phyloP scores from a whole-genome alignment of 2,113 vertebrate genomes.

The Ranitomeya variabilis region DNA sequence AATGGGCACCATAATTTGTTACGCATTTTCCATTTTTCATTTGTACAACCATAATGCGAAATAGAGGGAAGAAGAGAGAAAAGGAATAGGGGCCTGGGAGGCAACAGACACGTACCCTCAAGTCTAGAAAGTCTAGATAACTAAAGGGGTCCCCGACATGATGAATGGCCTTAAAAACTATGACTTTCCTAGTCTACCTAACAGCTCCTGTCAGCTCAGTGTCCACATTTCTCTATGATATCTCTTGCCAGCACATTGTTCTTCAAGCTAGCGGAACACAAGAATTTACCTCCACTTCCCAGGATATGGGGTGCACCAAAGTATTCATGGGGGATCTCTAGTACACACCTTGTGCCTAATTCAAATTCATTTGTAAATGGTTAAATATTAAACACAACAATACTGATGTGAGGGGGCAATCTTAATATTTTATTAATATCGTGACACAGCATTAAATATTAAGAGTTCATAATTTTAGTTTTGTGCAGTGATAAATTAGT shows the following conservation, averaged over 20 bases:
- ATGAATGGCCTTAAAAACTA: background rate
- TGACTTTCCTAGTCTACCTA: background rate
- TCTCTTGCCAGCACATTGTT: background rate
- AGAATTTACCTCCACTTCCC: background rate
- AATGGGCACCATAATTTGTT: no score
- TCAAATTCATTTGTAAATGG: slow-evolving; percentile 35
- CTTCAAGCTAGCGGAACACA: slow-evolving; percentile 12
- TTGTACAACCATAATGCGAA: no score
- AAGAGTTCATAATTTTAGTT: slow-evolving; percentile 48
- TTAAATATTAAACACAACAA: slow-evolving; percentile 47
- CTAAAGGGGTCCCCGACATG: background rate
- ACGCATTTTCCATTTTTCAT: no score
- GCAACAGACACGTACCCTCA: no score
- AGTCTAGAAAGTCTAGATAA: no score
- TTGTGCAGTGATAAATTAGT: slow-evolving; percentile 57
- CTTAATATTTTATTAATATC: slow-evolving; percentile 56
- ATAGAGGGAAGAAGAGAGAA: no score
- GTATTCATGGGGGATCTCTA: background rate
- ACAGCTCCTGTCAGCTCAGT: background rate
- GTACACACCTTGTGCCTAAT: slow-evolving; percentile 16
- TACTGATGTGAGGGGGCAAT: slow-evolving; percentile 32
- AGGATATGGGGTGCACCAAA: background rate
- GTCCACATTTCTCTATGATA: background rate
- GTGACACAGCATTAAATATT: slow-evolving; percentile 52
- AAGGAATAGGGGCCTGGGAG: no score